Evolutionary conservation across 2,113 vertebrate genomes (phyloP), one percentile per base, ranked within the genome.

Genomic region (Origma solitaria): DNA sequence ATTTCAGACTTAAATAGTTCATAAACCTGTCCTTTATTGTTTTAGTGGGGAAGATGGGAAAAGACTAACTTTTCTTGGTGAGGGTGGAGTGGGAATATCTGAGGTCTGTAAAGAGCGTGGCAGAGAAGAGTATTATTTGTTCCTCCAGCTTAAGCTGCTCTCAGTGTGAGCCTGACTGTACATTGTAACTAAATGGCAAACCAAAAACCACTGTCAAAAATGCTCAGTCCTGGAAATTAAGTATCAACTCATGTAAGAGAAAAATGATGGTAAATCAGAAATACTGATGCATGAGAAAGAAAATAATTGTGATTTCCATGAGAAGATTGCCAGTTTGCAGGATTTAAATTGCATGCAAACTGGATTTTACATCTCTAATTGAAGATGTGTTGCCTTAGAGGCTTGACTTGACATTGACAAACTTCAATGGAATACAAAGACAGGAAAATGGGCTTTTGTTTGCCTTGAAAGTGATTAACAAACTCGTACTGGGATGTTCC

Each of bases 291-390:
- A 81, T 82, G 84, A 89, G 90, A 96, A 95, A 40, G 72, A 70
- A 96, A 93, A 61, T 95, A 94, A 97, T 95, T 97, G 93, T 95
- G 82, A 77, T 92, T 97, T 98, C 94, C 94, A 95, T 86, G 87
- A 96, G 94, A 96, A 93, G 85, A 96, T 95, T 97, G 95, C 95
- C 77, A 72, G 80, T 97, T 97, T 97, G 77, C 83, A 92, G 95
- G 76, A 90, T 96, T 97, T 95, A 96, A 97, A 98, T 96, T 90
- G 92, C 88, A 94, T 53, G 68, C 94, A 97, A 95, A 94, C 95
- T 91, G 75, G 4, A 70, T 92, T 98, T 97, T 94, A 91, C 82
- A 86, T 97, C 95, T 97, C 86, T 98, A 96, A 98, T 97, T 97
- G 95, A 82, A 95, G 97, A 94, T 91, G 60, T 94, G 90, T 96